Base-by-base conservation (phyloP, 1,140 invertebrate genomes). In the Papilio xuthus region DNA sequence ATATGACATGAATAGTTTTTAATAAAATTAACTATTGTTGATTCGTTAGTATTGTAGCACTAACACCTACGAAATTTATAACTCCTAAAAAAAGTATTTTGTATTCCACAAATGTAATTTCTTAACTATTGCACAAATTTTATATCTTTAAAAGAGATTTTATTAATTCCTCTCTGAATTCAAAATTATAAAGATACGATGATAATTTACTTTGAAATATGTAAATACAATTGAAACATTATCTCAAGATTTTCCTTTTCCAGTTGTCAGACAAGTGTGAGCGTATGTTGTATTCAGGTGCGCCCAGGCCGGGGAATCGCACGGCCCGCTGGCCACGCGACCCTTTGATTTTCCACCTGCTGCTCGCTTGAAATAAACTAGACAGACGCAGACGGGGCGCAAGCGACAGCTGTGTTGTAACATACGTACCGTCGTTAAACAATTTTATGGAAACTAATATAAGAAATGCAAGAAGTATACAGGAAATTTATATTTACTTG, bases 301-400 rank as follows among this genome's bases (percentile, higher is more conserved):
- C 74, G 74, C 28, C 53, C 74, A 73, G n/a, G 41, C 50, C 71
- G 71, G 72, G 0, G 50, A n/a, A 28, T 28, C 42, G 32, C 53
- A 76, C 74, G 74, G 74, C 74, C 53, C 74, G 53, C 28, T 76
- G 53, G 50, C 28, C 74, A 80, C 74, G 41, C 77, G 50, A 56
- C 69, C 78, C 81, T 82, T 82, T 82, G 81, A 82, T 80, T 80
- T 82, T 82, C 81, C 81, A 79, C 81, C 76, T 60, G 47, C 23
- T 80, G 81, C 74, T 80, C 81, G 77, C 79, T 82, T 63, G 73
- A 82, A 80, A 80, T 82, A 82, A 82, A 82, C 81, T 73, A 56
- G 78, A 81, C 78, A 60, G 50, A 53, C 28, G 53, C 23, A 76
- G 74, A 76, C 74, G 20, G 74, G 74, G 50, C 53, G 32, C n/a